Evolutionary conservation across 2,113 vertebrate species (phyloP).

Genomic region (Perca schrenkii): DNA sequence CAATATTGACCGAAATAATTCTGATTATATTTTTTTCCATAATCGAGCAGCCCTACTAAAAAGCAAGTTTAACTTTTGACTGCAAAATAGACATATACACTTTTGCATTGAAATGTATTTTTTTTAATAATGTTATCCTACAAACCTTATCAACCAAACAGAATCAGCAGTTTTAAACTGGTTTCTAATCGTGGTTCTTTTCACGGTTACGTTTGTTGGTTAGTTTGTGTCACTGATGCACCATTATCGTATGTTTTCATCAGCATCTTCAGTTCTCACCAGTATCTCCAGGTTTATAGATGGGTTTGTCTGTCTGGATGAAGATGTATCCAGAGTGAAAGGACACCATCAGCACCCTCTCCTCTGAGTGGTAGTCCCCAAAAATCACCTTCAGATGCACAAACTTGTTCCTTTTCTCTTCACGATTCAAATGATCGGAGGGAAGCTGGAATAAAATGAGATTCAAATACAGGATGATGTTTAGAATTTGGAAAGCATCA

Average conservation of each 20-base stretch:
- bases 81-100: no score
- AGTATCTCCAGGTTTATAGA: slow-evolving; percentile 83
- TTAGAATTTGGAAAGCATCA: neutral
- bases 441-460: slow-evolving; percentile 66
- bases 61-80: no score
- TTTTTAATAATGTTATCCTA: neutral
- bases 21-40: no score
- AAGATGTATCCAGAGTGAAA: slow-evolving; percentile 84
- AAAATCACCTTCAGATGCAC: slow-evolving; percentile 76
- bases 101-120: neutral
- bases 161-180: neutral
- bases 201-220: neutral
- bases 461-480: neutral
- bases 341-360: slow-evolving; percentile 68
- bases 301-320: slow-evolving; percentile 85
- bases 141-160: neutral
- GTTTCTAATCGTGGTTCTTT: neutral
- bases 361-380: neutral
- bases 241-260: neutral
- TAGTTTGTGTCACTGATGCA: neutral
- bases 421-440: slow-evolving; percentile 50
- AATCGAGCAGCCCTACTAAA: no score
- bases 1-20: no score
- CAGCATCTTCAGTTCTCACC: slow-evolving; percentile 47
- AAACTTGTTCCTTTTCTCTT: slow-evolving; percentile 70